These are phyloP conservation scores for Trematocara unimaculatum DNA, from an alignment of 2,113 vertebrate genomes.

Conservation along the genomic window DNA sequence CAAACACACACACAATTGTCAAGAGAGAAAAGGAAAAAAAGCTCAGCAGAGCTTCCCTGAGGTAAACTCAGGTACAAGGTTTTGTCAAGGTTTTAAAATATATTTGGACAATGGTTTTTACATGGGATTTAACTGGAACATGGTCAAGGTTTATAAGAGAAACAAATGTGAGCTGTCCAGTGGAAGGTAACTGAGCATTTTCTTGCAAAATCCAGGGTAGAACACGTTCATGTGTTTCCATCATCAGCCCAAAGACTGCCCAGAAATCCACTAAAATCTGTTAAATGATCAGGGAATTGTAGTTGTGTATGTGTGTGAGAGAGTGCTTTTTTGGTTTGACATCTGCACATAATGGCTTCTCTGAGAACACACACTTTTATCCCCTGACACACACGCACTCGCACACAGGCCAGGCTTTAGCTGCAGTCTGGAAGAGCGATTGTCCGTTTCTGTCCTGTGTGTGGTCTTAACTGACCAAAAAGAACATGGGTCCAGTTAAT, in stretches of 20 bases:
- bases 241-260: not conserved
- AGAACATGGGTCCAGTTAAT: not conserved
- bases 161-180: not conserved
- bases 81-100: not conserved
- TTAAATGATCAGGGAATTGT: not conserved
- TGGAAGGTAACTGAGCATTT: not conserved
- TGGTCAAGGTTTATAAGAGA: not conserved
- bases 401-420: not conserved
- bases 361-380: not conserved
- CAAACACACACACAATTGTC: not conserved
- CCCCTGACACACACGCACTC: not conserved
- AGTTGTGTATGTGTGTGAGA: not conserved
- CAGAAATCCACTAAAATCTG: not conserved
- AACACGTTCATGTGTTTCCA: not conserved
- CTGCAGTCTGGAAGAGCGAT: conserved; percentile 5
- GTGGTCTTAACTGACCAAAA: conserved; percentile 29
- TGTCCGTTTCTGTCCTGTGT: conserved; percentile 4
- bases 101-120: not conserved
- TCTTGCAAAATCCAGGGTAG: not conserved
- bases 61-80: not conserved
- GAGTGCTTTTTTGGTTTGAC: not conserved
- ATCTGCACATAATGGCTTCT: conserved; percentile 14
- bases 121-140: not conserved
- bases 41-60: not conserved
- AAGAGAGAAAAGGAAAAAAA: not conserved